Base-by-base conservation (phyloP, 2,888 invertebrate genomes). In the Agonopterix heracliana region DNA sequence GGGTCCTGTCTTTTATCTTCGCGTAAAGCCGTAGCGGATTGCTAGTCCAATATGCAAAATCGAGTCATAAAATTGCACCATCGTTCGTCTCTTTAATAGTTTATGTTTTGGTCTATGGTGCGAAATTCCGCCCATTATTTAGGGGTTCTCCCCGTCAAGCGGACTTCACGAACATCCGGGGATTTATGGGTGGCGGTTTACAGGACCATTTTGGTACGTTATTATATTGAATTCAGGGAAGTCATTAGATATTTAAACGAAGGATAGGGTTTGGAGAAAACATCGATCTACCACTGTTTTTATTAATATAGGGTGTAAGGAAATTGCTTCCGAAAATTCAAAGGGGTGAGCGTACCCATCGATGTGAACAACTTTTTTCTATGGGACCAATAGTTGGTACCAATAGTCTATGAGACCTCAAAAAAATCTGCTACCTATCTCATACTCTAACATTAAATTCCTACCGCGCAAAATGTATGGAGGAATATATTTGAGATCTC, bases 41-140 rank as follows among this genome's bases (percentile, higher is more conserved):
- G 55, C 57, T 55, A 55, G 63, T 65, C 61, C 61, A 63, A 61
- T 72, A 76, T 78, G 74, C 69, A 75, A 75, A 76, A 72, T 57
- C 63, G 61, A 58, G 61, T 69, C 71, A 71, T 79, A 77, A 77
- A 76, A 74, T 70, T 64, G 65, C 66, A 60, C 55, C 63, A 60
- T 65, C 59, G 61, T 58, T 63, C 60, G 61, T 66, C 69, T 69
- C 68, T 74, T 71, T 74, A 73, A 79, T 74, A 80, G 76, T 78
- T 78, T 75, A 78, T 72, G 66, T 61, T 67, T 62, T 68, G 71
- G 70, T 75, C 71, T 74, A 79, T 78, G 73, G 77, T 55, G 71
- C 71, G 70, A 74, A 71, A 73, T 75, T 78, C 78, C 76, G 72
- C 68, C 77, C 74, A 78, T 80, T 77, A 80, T 77, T 79, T 71